Conservation (phyloP, 2,888 invertebrate genomes). For the Blera fallax region DNA sequence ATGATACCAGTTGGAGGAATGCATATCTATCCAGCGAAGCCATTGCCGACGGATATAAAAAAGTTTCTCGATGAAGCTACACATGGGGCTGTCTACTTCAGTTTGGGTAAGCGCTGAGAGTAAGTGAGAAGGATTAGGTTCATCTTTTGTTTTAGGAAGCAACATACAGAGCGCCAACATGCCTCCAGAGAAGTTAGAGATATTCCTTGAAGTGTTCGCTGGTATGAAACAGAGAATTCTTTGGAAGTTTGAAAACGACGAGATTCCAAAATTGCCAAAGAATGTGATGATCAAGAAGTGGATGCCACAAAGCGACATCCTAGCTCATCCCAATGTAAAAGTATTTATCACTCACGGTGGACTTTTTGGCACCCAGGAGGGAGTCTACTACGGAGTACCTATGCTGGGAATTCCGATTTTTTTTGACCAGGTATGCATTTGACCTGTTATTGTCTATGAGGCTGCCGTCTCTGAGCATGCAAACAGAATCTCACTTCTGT, state of each 20-base stretch:
- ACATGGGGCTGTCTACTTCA: constrained; percentile 83
- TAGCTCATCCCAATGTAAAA: constrained; percentile 82
- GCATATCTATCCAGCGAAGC: constrained; percentile 82
- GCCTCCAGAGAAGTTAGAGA: constrained; percentile 79
- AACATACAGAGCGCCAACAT: constrained; percentile 81
- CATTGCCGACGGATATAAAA: constrained; percentile 79
- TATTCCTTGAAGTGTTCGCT: constrained; percentile 81
- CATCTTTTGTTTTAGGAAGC: constrained; percentile 77
- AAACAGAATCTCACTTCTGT: too few relatives aligned
- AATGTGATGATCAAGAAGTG: constrained; percentile 83
- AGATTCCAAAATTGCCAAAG: constrained; percentile 78
- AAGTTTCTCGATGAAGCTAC: constrained; percentile 80
- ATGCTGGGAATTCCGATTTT: constrained; percentile 82
- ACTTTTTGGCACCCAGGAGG: constrained; percentile 81
- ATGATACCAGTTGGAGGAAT: constrained; percentile 84
- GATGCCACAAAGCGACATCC: constrained; percentile 83
- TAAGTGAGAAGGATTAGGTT: constrained; percentile 81
- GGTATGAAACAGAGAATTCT: constrained; percentile 81
- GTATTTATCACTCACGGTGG: constrained; percentile 82
- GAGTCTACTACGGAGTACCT: constrained; percentile 81
- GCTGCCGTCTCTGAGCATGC: too few relatives aligned
- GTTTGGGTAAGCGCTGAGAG: constrained; percentile 78
- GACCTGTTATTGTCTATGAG: background rate
- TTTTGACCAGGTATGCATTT: constrained; percentile 80
- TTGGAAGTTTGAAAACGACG: constrained; percentile 83